Evolutionary conservation across 2,797 vertebrate genomes (phyloP).

Genomic region (Bryconaethiops microstoma): DNA sequence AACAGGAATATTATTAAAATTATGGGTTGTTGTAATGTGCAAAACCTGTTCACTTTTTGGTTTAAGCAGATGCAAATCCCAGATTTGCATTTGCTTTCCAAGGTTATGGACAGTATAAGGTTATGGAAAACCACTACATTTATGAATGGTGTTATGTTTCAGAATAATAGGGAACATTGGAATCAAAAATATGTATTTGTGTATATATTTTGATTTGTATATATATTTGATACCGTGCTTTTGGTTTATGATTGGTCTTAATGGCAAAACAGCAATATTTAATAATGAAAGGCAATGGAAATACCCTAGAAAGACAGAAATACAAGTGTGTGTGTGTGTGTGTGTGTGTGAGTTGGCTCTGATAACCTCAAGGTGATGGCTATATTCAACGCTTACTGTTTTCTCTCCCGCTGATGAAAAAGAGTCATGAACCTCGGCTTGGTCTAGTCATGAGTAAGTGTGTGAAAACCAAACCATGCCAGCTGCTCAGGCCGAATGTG

Average conservation of each 20-base stretch:
- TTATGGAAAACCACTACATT: not conserved
- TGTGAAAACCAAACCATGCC: conserved; percentile 1
- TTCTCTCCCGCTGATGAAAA: conserved; percentile 22
- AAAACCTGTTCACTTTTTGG: too few relatives aligned
- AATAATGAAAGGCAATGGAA: not conserved
- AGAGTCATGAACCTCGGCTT: not conserved
- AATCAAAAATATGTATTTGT: too few relatives aligned
- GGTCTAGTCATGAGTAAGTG: not conserved
- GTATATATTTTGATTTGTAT: too few relatives aligned
- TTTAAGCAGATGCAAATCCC: not conserved
- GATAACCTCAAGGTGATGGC: conserved; percentile 39
- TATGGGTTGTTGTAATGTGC: not conserved
- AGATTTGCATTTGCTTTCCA: not conserved
- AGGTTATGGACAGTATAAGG: not conserved
- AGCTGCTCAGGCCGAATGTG: not conserved
- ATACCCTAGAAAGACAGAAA: not conserved
- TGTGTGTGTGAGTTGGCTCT: conserved; percentile 23
- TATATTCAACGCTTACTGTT: conserved; percentile 40
- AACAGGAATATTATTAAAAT: not conserved
- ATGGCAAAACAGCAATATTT: not conserved
- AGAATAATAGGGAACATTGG: too few relatives aligned
- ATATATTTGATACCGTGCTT: not conserved
- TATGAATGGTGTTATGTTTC: too few relatives aligned
- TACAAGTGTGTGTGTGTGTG: not conserved
- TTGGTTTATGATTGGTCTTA: not conserved